Conservation (phyloP, 2,113 vertebrate genomes). For the Xerus inauris region DNA sequence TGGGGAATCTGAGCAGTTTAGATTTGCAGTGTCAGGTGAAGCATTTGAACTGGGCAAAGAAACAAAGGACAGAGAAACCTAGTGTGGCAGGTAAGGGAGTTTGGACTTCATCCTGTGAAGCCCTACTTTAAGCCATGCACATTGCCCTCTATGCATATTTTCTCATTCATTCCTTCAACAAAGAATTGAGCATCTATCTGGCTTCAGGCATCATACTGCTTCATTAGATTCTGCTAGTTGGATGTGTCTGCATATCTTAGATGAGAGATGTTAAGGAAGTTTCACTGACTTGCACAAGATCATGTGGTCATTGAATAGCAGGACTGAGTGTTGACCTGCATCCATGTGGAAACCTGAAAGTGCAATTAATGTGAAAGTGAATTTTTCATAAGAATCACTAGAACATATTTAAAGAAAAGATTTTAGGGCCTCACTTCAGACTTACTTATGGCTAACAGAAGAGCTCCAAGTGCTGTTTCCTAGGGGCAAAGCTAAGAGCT, state of each 20-base stretch:
- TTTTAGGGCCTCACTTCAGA: not conserved
- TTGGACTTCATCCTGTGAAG: not conserved
- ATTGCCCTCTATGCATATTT: not conserved
- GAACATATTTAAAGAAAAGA: not conserved
- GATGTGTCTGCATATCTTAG: not conserved
- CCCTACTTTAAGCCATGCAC: not conserved
- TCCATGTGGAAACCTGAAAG: not conserved
- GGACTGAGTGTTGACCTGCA: not conserved
- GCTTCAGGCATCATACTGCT: not conserved
- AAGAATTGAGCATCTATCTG: not conserved
- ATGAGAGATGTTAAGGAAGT: not conserved
- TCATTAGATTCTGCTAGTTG: not conserved
- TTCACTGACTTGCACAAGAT: not conserved
- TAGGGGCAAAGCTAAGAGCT: not conserved
- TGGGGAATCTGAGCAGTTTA: not conserved
- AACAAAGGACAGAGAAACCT: not conserved
- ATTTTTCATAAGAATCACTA: not conserved
- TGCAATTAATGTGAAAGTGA: not conserved
- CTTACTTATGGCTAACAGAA: not conserved
- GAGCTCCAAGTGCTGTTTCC: not conserved
- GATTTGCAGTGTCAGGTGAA: not conserved
- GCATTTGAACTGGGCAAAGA: not conserved
- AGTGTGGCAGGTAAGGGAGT: not conserved
- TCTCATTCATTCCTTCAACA: not conserved
- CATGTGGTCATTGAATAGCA: no score